Conservation (phyloP, 2,888 invertebrate genomes). For the Zygogramma bicolorata region DNA sequence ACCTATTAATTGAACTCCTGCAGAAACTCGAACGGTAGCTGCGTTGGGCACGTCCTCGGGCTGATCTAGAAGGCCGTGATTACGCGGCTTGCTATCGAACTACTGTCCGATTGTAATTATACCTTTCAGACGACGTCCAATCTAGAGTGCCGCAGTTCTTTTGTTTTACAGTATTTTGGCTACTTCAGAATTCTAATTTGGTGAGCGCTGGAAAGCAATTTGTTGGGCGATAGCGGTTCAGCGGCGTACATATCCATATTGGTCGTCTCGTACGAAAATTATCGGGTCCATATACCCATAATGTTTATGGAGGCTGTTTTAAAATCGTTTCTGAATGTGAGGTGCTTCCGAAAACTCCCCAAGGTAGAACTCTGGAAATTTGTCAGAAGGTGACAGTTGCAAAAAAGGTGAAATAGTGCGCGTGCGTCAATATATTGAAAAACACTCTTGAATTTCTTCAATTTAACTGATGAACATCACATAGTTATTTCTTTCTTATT, state of each 20-base stretch:
- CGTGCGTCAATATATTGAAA: too few species aligned
- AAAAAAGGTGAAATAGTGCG: too few species aligned
- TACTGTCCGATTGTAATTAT: conserved; percentile 64
- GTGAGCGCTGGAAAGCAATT: conserved; percentile 23
- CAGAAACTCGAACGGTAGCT: conserved; percentile 60
- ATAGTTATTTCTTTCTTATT: too few species aligned
- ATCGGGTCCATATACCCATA: too few species aligned
- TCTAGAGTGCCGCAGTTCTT: conserved; percentile 37
- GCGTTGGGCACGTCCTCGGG: conserved; percentile 54
- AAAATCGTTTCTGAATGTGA: too few species aligned
- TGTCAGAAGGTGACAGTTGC: too few species aligned
- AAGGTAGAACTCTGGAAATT: too few species aligned
- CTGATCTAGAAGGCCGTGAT: conserved; percentile 59
- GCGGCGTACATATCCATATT: conserved; percentile 15
- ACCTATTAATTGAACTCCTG: conserved; percentile 57
- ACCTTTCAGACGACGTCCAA: conserved; percentile 56
- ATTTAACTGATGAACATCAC: too few species aligned
- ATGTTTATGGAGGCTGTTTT: too few species aligned
- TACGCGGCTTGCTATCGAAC: conserved; percentile 62
- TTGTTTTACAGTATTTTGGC: conserved; percentile 51
- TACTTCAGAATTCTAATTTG: conserved; percentile 51
- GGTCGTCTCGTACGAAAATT: too few species aligned
- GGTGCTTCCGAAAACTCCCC: too few species aligned
- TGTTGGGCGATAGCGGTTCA: neutral
- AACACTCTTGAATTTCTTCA: too few species aligned